Percentiles rank a stretch among this genome's conserved stretches.
Evolutionary conservation across 2,888 invertebrate genomes (phyloP).

Genomic region (Germaria angustata): DNA sequence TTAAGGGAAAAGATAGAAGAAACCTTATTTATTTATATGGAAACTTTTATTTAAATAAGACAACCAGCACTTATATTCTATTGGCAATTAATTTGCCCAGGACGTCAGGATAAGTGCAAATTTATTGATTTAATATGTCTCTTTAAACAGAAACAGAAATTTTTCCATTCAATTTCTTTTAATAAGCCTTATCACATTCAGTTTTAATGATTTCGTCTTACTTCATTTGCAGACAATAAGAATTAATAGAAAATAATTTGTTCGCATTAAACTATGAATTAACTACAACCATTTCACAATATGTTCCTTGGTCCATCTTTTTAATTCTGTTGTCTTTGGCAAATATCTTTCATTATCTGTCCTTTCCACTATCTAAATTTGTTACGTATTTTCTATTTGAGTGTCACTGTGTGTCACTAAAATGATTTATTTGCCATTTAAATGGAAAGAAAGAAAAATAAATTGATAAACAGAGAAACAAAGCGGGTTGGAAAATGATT

Average conservation of each 20-base stretch:
- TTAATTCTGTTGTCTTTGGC: conserved; percentile 11
- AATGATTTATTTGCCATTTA: conserved; percentile 63
- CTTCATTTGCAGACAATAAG: conserved; percentile 49
- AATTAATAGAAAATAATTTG: conserved; percentile 53
- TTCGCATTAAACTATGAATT: conserved; percentile 22
- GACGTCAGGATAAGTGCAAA: too few species aligned
- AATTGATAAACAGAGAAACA: background rate
- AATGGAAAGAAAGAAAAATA: background rate
- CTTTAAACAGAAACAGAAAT: background rate
- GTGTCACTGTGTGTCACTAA: conserved; percentile 53
- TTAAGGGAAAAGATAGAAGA: too few species aligned
- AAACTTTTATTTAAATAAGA: too few species aligned
- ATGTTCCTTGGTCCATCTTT: background rate
- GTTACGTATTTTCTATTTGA: conserved; percentile 4
- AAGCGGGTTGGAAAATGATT: background rate
- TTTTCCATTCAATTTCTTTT: conserved; percentile 5
- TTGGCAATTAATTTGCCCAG: too few species aligned
- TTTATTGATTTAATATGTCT: background rate
- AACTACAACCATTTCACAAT: background rate
- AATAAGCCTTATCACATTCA: conserved; percentile 19
- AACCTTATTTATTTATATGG: too few species aligned
- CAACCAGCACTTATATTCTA: too few species aligned
- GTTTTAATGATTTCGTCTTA: conserved; percentile 22
- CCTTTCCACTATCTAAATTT: conserved; percentile 1
- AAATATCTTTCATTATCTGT: conserved; percentile 29